Conservation (phyloP, 2,113 vertebrate species). For the Oophaga pumilio region DNA sequence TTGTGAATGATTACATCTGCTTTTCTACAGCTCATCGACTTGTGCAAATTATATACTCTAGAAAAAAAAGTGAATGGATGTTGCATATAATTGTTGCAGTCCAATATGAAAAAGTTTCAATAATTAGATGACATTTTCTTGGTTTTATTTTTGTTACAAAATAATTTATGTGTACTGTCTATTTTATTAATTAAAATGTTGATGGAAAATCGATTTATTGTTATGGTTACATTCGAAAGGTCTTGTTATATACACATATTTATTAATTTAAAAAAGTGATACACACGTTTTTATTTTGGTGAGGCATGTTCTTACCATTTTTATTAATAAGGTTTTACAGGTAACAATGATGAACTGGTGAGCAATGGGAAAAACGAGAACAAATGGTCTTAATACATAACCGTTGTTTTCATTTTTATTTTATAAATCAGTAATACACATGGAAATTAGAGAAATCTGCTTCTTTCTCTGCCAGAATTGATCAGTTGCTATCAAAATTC, state of each 20-base stretch:
- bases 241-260: neutral
- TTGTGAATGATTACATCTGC: neutral
- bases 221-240: neutral
- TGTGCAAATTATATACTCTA: neutral
- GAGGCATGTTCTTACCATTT: neutral
- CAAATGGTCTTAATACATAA: too few species aligned
- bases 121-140: conserved; percentile 5
- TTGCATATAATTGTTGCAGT: neutral
- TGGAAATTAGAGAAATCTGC: too few species aligned
- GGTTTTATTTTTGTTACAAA: conserved; percentile 24
- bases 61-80: neutral
- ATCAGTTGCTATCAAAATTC: too few species aligned
- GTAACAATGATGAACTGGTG: neutral
- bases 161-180: conserved; percentile 18
- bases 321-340: neutral
- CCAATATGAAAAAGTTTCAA: conserved; percentile 1
- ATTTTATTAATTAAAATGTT: conserved; percentile 30
- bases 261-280: neutral
- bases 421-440: too few species aligned
- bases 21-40: conserved; percentile 11
- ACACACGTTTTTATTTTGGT: neutral
- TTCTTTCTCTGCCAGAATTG: too few species aligned
- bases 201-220: neutral
- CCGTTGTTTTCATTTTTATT: too few species aligned
- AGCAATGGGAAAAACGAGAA: too few species aligned